Evolutionary conservation across 2,113 vertebrate species (phyloP).

Genomic region (Diphyllodes magnificus): DNA sequence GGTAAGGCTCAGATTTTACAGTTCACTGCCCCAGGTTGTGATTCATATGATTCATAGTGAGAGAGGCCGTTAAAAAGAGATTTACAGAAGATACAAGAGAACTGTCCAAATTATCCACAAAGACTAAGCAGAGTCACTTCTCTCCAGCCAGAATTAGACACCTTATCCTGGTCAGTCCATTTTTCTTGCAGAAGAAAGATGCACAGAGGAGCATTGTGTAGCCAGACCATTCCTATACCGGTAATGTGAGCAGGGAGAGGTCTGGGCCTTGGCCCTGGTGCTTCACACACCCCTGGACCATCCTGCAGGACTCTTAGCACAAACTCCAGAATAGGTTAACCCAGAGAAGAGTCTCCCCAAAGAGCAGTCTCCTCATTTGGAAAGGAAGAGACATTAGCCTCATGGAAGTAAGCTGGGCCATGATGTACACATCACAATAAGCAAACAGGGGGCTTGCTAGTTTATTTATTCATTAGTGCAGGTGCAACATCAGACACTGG

Average conservation of each 20-base stretch:
- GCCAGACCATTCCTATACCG: not conserved
- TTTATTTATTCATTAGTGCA: not conserved
- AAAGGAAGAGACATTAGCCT: not conserved
- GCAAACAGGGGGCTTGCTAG: not conserved
- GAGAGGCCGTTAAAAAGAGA: slow-evolving; percentile 14
- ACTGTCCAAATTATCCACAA: not conserved
- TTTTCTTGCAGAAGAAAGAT: not conserved
- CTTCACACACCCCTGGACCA: not conserved
- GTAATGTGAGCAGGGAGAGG: not conserved
- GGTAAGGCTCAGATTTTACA: not conserved
- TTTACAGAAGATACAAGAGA: slow-evolving; percentile 1
- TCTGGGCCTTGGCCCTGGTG: not conserved
- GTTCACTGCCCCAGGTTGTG: not conserved
- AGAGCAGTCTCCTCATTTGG: not conserved
- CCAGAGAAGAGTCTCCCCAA: not conserved
- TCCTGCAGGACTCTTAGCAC: not conserved
- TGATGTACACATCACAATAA: not conserved
- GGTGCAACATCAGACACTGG: not conserved
- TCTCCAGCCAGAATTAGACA: not conserved
- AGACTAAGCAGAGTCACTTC: not conserved
- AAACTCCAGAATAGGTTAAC: not conserved
- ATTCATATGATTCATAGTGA: slow-evolving; percentile 2
- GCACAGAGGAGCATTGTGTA: not conserved
- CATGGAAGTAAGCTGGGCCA: not conserved
- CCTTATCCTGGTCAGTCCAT: not conserved